phyloP scores from a whole-genome alignment of 2,113 vertebrate species.

The Morone saxatilis region DNA sequence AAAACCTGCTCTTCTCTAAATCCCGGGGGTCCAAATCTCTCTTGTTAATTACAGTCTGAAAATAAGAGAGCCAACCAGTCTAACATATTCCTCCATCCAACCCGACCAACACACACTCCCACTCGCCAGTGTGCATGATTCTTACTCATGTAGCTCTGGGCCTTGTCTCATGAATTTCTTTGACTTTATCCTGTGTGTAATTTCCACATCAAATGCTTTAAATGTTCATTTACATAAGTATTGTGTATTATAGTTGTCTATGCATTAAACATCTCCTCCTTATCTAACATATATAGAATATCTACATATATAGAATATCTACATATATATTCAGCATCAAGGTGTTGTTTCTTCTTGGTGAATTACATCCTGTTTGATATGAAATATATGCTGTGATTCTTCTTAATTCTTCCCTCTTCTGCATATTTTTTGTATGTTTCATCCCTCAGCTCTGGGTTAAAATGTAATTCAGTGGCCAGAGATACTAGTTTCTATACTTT shows the following conservation, averaged over 20 bases:
- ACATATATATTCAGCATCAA: background rate
- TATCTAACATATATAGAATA: background rate
- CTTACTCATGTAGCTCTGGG: background rate
- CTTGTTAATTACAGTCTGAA: background rate
- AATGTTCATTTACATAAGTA: background rate
- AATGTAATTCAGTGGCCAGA: background rate
- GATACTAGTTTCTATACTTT: background rate
- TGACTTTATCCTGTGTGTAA: background rate
- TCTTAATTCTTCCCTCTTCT: background rate
- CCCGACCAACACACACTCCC: background rate
- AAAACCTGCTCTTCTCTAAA: conserved; percentile 11
- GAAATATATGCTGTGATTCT: background rate
- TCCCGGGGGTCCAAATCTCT: background rate
- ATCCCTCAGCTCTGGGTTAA: background rate
- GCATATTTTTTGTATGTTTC: background rate
- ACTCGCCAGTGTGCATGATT: background rate
- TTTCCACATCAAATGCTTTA: background rate
- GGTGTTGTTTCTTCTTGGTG: background rate
- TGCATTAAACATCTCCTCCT: conserved; percentile 2
- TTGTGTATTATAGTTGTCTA: background rate
- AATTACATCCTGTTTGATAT: background rate
- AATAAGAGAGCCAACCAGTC: background rate
- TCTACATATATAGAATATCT: background rate
- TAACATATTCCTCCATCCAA: background rate
- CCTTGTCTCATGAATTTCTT: background rate